Percentiles rank a stretch among this genome's conserved stretches.
Evolutionary conservation across 1,140 invertebrate genomes (phyloP).

Genomic region (Papilio polytes): DNA sequence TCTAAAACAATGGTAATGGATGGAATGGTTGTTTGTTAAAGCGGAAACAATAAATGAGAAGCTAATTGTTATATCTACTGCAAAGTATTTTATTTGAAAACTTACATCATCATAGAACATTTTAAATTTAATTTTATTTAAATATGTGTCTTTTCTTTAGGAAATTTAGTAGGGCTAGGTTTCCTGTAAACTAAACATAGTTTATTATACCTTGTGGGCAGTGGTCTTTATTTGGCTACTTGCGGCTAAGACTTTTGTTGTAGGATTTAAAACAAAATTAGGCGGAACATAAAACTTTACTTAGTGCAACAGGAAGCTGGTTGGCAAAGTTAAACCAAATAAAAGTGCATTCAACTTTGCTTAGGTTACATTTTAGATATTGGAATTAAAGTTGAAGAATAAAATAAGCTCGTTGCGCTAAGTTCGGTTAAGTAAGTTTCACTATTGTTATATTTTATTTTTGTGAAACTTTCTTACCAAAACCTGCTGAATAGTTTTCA

Average conservation of each 20-base stretch:
- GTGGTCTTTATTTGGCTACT: background rate
- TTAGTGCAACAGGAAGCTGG: background rate
- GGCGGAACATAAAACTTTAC: constrained; percentile 8
- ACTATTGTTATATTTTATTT: constrained; percentile 19
- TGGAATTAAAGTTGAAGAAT: constrained; percentile 8
- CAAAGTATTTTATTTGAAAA: background rate
- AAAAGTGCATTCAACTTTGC: background rate
- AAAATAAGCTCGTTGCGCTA: background rate
- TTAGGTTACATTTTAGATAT: constrained; percentile 11
- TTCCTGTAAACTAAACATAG: background rate
- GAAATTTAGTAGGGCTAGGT: background rate
- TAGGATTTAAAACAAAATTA: constrained; percentile 6
- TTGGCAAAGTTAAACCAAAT: background rate
- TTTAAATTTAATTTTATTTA: background rate
- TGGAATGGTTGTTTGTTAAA: background rate
- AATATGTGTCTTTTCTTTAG: too few species aligned
- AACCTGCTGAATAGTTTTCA: background rate
- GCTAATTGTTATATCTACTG: background rate
- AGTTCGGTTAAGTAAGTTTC: background rate
- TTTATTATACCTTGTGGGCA: background rate
- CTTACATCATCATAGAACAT: background rate
- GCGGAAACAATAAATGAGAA: background rate
- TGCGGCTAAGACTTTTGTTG: background rate
- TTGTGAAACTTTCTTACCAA: background rate
- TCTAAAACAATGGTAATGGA: background rate